Evolutionary conservation across 2,888 invertebrate species (phyloP), one percentile per base, ranked within the genome.

Genomic region (Brassicogethes aeneus): DNA sequence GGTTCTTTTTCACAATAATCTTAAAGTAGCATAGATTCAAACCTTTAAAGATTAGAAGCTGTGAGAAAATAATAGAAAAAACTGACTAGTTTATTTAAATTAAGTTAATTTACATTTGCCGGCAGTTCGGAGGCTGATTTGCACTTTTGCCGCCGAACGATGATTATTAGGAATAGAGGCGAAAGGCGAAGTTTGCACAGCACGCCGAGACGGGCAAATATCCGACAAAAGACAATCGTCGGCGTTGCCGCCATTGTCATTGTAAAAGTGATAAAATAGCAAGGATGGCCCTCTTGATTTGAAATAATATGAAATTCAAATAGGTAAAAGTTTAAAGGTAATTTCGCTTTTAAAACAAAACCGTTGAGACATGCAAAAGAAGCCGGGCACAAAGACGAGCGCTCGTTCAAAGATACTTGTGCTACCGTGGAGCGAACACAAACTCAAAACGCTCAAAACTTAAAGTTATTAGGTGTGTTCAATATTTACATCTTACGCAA

Each of bases 101-200:
- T n/a, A n/a, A n/a, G n/a, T n/a, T n/a, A n/a, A 23, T 23, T 23
- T 23, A 23, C 23, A 23, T 23, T 23, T 10, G 10, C 23, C 10
- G 10, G 5, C 23, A 5, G 10, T 23, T 23, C 23, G 5, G 23
- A 5, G 23, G 5, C 23, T 23, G 23, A 23, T 23, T 23, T 23
- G 23, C 23, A 5, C 5, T 23, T 7, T 7, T 23, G 10, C 10
- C 23, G 23, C 23, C 23, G 23, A 23, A 23, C 5, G 23, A 5
- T 23, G 23, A 23, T 23, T 23, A 23, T 23, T 23, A 23, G 23
- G n/a, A 23, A 23, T 10, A 23, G 23, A 10, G 10, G 23, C 23
- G 23, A 23, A n/a, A n/a, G n/a, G n/a, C n/a, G 23, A 23, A 23
- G 23, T 23, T 23, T 23, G 23, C 23, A 23, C 23, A 23, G 23